Percentiles rank a stretch among this genome's conserved stretches.
Evolutionary conservation across 2,113 vertebrate species (phyloP).

Genomic region (Actenoides hombroni): DNA sequence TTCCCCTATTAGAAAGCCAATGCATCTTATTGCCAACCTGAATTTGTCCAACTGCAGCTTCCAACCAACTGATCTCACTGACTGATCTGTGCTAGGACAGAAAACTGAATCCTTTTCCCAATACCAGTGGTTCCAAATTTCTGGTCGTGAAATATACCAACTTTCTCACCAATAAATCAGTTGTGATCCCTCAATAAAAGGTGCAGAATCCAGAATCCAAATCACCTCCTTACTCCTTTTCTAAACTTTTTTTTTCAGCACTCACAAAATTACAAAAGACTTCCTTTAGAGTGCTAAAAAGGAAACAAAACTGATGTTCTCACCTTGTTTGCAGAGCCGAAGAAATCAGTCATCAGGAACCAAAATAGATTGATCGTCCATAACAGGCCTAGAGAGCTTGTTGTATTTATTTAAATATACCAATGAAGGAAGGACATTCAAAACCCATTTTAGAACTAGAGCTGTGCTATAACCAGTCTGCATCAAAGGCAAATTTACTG

Average conservation of each 20-base stretch:
- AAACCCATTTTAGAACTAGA: not conserved
- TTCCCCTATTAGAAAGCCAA: not conserved
- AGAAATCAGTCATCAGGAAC: constrained; percentile 41
- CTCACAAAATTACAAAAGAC: not conserved
- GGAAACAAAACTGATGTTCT: constrained; percentile 39
- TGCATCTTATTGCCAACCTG: not conserved
- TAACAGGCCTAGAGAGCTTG: not conserved
- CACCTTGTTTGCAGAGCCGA: not conserved
- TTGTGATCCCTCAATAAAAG: not conserved
- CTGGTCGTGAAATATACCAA: not conserved
- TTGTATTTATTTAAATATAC: constrained; percentile 27
- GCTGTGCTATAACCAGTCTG: not conserved
- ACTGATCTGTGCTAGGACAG: not conserved
- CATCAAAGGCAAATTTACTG: constrained; percentile 29
- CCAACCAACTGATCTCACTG: not conserved
- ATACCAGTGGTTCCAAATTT: not conserved
- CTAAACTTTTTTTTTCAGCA: not conserved
- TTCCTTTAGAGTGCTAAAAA: constrained; percentile 30
- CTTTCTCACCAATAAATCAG: not conserved
- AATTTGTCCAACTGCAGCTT: not conserved
- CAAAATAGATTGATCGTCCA: constrained; percentile 25
- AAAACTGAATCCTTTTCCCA: not conserved
- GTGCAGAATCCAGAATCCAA: not conserved
- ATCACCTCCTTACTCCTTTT: not conserved
- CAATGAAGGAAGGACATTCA: not conserved